Percentiles rank a stretch among this genome's conserved stretches.
Evolutionary conservation across 2,113 vertebrate species (phyloP).

Genomic region (Platanista minor): DNA sequence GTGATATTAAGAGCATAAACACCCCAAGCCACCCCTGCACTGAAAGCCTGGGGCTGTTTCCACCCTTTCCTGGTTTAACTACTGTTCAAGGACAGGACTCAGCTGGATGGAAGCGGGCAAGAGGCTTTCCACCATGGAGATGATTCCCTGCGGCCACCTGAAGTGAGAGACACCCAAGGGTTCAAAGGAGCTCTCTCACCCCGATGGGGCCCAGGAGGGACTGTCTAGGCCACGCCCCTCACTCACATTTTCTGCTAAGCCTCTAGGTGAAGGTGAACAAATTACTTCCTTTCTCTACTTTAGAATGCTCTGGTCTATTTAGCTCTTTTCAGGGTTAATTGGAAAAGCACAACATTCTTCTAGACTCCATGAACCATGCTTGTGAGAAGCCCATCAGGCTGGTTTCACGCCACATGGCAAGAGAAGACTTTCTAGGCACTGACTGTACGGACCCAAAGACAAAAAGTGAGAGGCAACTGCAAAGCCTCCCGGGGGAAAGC

Average conservation of each 20-base stretch:
- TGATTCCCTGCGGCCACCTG: neutral
- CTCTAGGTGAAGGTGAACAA: neutral
- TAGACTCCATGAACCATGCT: neutral
- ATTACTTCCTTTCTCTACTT: neutral
- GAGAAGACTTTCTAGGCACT: neutral
- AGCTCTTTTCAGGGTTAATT: neutral
- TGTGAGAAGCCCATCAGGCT: neutral
- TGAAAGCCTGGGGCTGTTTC: neutral
- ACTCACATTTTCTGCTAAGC: neutral
- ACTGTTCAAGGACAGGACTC: neutral
- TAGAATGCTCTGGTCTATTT: neutral
- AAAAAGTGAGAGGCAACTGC: neutral
- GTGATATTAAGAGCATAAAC: neutral
- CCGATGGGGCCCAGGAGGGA: neutral
- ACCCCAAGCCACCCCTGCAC: neutral
- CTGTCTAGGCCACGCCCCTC: neutral
- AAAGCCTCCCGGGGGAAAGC: neutral
- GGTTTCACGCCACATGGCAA: neutral
- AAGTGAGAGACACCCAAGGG: neutral
- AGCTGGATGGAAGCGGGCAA: too few species aligned
- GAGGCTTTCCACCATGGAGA: neutral
- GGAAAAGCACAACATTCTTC: conserved; percentile 6
- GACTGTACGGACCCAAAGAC: neutral
- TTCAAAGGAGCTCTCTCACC: neutral
- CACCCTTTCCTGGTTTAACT: neutral